These are phyloP conservation scores for Mesoligia furuncula DNA, from an alignment of 2,888 invertebrate genomes.

Conservation along the genomic window DNA sequence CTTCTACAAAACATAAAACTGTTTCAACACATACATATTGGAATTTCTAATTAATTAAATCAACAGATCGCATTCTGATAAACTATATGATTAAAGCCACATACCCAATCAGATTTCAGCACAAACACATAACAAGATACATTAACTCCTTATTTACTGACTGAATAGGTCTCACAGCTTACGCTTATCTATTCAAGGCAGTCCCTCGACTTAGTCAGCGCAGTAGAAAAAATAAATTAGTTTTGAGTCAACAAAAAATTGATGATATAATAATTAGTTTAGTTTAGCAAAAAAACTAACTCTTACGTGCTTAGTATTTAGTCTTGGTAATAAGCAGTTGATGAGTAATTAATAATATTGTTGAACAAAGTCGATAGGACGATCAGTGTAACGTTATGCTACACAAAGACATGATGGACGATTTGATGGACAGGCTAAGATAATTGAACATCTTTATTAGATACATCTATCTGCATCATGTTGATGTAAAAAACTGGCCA, in stretches of 20 bases:
- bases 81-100: constrained; percentile 26
- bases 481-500: constrained; percentile 1
- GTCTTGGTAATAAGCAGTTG: constrained; percentile 50
- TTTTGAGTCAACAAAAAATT: constrained; percentile 81
- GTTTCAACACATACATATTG: constrained; percentile 27
- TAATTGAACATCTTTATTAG: constrained; percentile 25
- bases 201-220: constrained; percentile 53
- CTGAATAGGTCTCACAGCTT: constrained; percentile 37
- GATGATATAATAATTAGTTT: constrained; percentile 87
- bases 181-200: constrained; percentile 31
- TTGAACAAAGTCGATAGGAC: constrained; percentile 35
- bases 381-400: constrained; percentile 16
- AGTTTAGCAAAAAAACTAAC: constrained; percentile 74
- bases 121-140: constrained; percentile 24
- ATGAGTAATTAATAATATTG: constrained; percentile 56
- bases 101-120: constrained; percentile 18
- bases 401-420: neutral
- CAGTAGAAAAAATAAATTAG: constrained; percentile 85
- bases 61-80: constrained; percentile 59
- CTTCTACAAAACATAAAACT: neutral
- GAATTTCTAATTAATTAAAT: constrained; percentile 44
- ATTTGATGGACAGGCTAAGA: constrained; percentile 28
- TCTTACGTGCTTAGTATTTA: constrained; percentile 68
- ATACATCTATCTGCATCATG: neutral
- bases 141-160: constrained; percentile 33